Base-by-base conservation (phyloP, 1,140 invertebrate genomes). In the Antheraea mylitta region DNA sequence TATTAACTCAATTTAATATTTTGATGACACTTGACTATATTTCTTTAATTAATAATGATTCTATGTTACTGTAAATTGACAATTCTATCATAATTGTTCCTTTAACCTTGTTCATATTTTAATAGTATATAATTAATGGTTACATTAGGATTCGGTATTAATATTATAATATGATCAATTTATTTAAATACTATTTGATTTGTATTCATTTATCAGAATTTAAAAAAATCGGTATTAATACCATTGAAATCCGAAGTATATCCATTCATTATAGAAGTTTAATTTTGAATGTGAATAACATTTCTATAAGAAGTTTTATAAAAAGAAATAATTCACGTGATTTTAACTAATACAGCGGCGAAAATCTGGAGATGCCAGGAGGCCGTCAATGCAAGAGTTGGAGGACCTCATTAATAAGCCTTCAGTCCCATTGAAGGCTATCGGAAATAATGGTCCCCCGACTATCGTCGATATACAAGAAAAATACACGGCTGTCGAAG, bases 401-500 rank as follows among this genome's bases (percentile, higher is more conserved):
- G 97, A 98, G 90, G 97, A 97, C 86, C 94, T 95, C 73, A 97
- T 98, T 84, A 97, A 98, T 88, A 97, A 98, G 87, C 96, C 97
- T 63, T 98, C 97, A n/a, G 97, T 97, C 69, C 97, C 98, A 36
- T 91, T 98, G 45, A 95, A 95, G 85, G 93, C 96, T 81, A 91
- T 95, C 64, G 97, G 97, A 67, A 93, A 94, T 80, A 94, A 94
- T 74, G 97, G 97, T 72, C 96, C 97, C 72, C 97, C 98, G 36
- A 93, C 94, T 65, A 98, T 98, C 88, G 95, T 98, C 65, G 97
- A 98, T 87, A 96, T 97, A 7, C 95, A 97, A 89, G 97, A 98
- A 86, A 98, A 96, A 77, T 98, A 98, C 91, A 96, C 96, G 19
- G 97, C 96, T 61, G 96, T 98, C 91, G 98, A 99, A 96, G 97